Evolutionary conservation across 2,888 invertebrate genomes (phyloP).

Genomic region (Baccha elongata): DNA sequence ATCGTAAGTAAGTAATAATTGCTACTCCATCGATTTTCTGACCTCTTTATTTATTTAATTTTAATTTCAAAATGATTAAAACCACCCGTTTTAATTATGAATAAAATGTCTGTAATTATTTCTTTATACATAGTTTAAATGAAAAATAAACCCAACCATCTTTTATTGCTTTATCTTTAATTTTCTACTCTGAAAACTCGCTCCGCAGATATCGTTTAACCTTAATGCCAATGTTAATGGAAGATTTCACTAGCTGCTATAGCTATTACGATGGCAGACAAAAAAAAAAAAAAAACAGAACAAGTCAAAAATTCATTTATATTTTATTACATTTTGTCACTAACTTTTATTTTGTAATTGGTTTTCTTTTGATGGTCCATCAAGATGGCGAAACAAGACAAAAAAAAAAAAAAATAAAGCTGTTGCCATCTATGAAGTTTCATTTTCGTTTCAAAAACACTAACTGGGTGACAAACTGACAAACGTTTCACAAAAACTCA

Average conservation of each 20-base stretch:
- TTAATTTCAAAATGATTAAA: too few species aligned
- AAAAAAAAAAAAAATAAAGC: not conserved
- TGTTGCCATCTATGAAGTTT: conserved; percentile 1
- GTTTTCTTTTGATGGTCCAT: conserved; percentile 1
- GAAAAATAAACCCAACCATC: too few species aligned
- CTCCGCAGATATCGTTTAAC: not conserved
- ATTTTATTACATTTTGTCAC: not conserved
- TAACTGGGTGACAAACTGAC: conserved; percentile 1
- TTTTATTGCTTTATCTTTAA: too few species aligned
- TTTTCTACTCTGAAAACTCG: too few species aligned
- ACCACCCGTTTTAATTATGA: too few species aligned
- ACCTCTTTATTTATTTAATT: too few species aligned
- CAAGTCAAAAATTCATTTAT: not conserved
- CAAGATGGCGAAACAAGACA: not conserved
- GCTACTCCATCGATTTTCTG: too few species aligned
- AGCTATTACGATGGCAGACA: not conserved
- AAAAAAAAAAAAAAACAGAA: too few species aligned
- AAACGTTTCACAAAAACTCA: not conserved
- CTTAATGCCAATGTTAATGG: not conserved
- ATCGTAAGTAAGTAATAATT: too few species aligned
- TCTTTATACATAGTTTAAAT: too few species aligned
- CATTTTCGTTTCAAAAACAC: not conserved
- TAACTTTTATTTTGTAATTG: not conserved
- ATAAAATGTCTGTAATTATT: too few species aligned
- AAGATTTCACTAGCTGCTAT: not conserved